Evolutionary conservation across 2,888 invertebrate genomes (phyloP).

Genomic region (Geophilus truncorum): DNA sequence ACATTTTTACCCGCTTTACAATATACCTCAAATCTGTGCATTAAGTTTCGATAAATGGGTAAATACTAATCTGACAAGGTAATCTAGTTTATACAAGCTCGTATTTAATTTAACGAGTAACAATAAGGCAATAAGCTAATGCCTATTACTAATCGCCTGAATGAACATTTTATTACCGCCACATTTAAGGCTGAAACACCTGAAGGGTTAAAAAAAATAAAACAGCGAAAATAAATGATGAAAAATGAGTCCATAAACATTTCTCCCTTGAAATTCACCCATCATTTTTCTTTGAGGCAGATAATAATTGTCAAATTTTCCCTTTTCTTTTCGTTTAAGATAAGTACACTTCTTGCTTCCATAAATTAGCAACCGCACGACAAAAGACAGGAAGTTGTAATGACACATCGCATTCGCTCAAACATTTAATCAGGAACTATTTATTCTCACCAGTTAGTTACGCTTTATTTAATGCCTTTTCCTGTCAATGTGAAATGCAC

Average conservation of each 20-base stretch:
- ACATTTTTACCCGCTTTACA: too few species aligned
- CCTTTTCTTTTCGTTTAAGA: background rate
- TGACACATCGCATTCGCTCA: background rate
- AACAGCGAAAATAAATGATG: background rate
- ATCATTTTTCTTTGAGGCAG: background rate
- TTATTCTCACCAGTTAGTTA: conserved; percentile 5
- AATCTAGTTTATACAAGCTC: background rate
- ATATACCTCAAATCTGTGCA: too few species aligned
- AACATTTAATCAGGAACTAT: background rate
- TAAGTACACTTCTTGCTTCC: background rate
- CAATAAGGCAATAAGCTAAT: background rate
- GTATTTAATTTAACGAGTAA: background rate
- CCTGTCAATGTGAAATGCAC: conserved; percentile 1
- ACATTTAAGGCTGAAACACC: too few species aligned
- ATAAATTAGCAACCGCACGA: background rate
- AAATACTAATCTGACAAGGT: background rate
- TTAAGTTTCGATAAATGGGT: background rate
- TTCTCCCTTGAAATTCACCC: background rate
- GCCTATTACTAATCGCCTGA: background rate
- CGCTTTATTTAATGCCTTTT: conserved; percentile 4
- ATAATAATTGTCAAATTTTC: background rate
- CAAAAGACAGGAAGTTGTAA: conserved; percentile 9
- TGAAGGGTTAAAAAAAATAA: background rate
- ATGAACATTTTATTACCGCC: background rate
- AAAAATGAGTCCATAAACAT: background rate